These are phyloP conservation scores for Ciona savignyi DNA, from an alignment of 23 tunicate genomes.

Conservation along the genomic window DNA sequence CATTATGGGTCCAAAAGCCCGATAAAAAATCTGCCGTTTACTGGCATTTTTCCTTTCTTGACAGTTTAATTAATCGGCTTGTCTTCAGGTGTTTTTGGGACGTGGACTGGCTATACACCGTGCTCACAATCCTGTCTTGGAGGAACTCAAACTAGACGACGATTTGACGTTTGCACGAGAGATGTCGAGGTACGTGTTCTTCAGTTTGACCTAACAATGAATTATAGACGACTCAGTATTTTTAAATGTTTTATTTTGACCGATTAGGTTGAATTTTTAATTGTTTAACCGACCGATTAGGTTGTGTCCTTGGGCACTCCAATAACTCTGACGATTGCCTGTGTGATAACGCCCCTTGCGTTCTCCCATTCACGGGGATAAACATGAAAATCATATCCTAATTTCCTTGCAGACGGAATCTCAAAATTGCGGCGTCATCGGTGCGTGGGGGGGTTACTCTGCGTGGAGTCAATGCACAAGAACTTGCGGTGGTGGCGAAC, in stretches of 20 bases:
- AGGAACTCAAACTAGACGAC: conserved; percentile 44
- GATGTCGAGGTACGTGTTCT: neutral
- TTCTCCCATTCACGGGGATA: no score
- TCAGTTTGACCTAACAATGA: no score
- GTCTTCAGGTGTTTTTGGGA: conserved; percentile 29
- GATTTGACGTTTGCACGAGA: conserved; percentile 34
- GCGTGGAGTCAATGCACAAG: conserved; percentile 58
- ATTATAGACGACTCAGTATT: no score
- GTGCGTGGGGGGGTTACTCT: conserved; percentile 79
- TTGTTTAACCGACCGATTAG: no score
- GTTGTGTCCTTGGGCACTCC: no score
- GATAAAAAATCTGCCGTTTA: neutral
- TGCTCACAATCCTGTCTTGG: conserved; percentile 62
- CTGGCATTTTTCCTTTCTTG: neutral
- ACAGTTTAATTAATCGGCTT: neutral
- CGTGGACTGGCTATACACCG: conserved; percentile 52
- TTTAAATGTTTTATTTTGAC: no score
- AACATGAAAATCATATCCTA: no score
- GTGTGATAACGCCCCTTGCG: no score
- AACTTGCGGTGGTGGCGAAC: conserved; percentile 54
- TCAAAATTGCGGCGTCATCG: conserved; percentile 54
- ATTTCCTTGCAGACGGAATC: conserved; percentile 37
- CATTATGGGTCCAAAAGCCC: no score
- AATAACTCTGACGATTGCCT: no score
- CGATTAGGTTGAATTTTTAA: no score